Evolutionary conservation across 2,888 invertebrate genomes (phyloP).

Genomic region (Argyra leucocephala): DNA sequence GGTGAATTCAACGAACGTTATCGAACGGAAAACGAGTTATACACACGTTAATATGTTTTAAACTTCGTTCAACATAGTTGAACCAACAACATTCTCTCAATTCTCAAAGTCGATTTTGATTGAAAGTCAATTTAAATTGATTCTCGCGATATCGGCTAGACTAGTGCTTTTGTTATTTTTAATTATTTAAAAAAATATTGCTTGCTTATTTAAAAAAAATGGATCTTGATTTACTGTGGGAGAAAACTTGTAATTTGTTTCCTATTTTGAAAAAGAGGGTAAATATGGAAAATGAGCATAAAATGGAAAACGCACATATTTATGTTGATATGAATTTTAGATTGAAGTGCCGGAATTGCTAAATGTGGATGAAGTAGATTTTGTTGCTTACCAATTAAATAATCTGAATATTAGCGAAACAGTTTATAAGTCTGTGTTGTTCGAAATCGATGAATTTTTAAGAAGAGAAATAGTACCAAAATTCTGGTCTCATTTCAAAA

Average conservation of each 20-base stretch:
- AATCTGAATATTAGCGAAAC: slow-evolving; percentile 26
- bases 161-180: too few relatives aligned
- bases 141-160: too few relatives aligned
- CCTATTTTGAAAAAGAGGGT: slow-evolving; percentile 32
- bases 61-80: too few relatives aligned
- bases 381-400: slow-evolving; percentile 22
- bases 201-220: too few relatives aligned
- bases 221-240: slow-evolving; percentile 31
- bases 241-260: slow-evolving; percentile 31
- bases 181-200: too few relatives aligned
- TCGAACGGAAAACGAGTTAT: too few relatives aligned
- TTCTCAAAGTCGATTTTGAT: too few relatives aligned
- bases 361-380: slow-evolving; percentile 24
- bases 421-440: slow-evolving; percentile 31
- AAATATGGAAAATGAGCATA: background rate
- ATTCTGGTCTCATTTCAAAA: slow-evolving; percentile 38
- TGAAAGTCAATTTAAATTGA: too few relatives aligned
- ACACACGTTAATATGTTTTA: too few relatives aligned
- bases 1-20: too few relatives aligned
- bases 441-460: slow-evolving; percentile 34
- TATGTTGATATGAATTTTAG: slow-evolving; percentile 18
- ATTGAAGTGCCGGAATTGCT: slow-evolving; percentile 22
- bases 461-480: slow-evolving; percentile 34
- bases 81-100: too few relatives aligned
- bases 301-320: background rate